These are phyloP conservation scores for Sarcoramphus papa DNA, from an alignment of 2,797 vertebrate genomes.

Conservation along the genomic window DNA sequence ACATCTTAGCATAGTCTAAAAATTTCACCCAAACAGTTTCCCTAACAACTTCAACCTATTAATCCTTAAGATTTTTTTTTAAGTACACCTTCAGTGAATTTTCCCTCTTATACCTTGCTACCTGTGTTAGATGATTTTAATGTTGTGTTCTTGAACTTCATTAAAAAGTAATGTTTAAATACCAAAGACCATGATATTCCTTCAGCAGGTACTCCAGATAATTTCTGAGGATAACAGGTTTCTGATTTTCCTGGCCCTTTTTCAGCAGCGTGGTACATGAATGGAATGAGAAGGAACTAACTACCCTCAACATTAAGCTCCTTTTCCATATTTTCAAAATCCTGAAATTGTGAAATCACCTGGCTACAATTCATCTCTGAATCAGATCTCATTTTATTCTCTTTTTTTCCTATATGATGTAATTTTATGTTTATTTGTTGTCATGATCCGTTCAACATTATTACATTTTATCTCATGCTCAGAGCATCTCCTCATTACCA, in stretches of 20 bases:
- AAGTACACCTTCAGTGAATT: background rate
- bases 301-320: background rate
- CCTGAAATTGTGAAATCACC: background rate
- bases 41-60: background rate
- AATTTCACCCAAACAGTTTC: background rate
- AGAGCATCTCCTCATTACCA: background rate
- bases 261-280: rapidly evolving
- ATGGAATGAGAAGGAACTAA: background rate
- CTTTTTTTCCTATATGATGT: background rate
- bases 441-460: background rate
- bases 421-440: background rate
- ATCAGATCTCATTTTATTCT: background rate
- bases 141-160: background rate
- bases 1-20: background rate
- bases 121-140: background rate
- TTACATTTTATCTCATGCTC: background rate
- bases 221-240: background rate
- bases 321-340: background rate
- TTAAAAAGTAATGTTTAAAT: background rate
- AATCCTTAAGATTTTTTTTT: background rate
- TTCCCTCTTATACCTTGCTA: background rate
- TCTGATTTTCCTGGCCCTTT: background rate
- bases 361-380: background rate
- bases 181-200: background rate
- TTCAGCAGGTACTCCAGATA: background rate